Base-by-base conservation (phyloP, 2,888 invertebrate species). In the Tenthredo notha region DNA sequence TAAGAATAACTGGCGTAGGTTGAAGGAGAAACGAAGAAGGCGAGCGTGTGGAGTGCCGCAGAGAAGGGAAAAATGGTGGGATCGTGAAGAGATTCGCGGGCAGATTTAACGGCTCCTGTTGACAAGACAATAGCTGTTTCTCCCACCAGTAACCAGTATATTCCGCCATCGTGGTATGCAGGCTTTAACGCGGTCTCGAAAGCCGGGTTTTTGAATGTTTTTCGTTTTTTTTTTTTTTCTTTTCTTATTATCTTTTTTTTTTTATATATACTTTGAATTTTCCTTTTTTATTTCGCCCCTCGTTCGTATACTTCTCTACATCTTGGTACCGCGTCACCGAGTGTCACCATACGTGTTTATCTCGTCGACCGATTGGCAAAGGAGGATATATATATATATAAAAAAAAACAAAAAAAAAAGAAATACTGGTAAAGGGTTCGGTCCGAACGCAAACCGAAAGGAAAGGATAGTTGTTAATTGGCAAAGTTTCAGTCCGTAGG, bases 81-180 rank as follows among this genome's bases (percentile, higher is more conserved):
- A 91, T 92, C 91, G 91, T 90, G 91, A 92, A 90, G 91, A 91
- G 91, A 92, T 92, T 91, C 90, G 89, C 90, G 91, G 88, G 90
- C 89, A 92, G 92, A 92, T 92, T 92, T 92, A 92, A 90, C 91
- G 91, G 92, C 91, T 88, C 89, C 90, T 89, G 90, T 91, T 92
- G 92, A 92, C 92, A 92, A 92, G 92, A 92, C 92, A 92, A 92
- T 92, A 91, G 92, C 90, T 90, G 91, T 92, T 90, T 91, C 90
- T 89, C 91, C 90, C 92, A 89, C 91, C 90, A 88, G 90, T 88
- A 89, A 91, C 88, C 83, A 83, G 91, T 88, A 90, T 91, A 92
- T 91, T 91, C 91, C 91, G 87, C 88, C 88, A 87, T 65, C 85
- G 87, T 88, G 90, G 91, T 90, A 90, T 91, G 91, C 90, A 88